Percentiles rank a stretch among this genome's conserved stretches.
These are phyloP conservation scores for Thomomys bottae DNA, from an alignment of 2,113 vertebrate species.

Conservation along the genomic window DNA sequence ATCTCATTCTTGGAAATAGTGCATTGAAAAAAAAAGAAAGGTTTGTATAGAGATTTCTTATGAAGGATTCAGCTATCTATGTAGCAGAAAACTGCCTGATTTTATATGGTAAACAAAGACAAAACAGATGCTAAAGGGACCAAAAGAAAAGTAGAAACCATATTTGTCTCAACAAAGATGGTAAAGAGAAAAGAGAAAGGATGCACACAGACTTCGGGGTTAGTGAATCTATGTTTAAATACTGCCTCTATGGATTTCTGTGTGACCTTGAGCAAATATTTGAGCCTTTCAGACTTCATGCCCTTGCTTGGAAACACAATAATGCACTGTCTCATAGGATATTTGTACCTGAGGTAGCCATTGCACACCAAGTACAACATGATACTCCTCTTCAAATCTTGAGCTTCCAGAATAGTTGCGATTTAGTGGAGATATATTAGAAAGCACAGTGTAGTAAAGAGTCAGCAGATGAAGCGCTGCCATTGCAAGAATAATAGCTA, in stretches of 20 bases:
- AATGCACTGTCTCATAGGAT: background rate
- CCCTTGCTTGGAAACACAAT: background rate
- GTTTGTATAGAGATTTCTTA: background rate
- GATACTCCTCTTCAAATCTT: background rate
- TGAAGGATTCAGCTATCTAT: background rate
- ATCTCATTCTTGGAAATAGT: slow-evolving; percentile 38
- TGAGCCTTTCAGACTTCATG: background rate
- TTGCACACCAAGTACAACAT: background rate
- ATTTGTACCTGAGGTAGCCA: background rate
- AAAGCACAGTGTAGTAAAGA: background rate
- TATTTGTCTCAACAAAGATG: background rate
- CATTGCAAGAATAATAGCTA: background rate
- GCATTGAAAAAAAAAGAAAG: background rate
- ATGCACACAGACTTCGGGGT: background rate
- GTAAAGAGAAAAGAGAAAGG: background rate
- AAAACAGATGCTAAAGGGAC: background rate
- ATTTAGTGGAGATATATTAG: background rate
- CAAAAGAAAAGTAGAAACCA: background rate
- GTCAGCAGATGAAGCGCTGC: background rate
- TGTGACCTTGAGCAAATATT: background rate
- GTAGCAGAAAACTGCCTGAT: background rate
- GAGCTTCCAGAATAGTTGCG: background rate
- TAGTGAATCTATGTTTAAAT: background rate
- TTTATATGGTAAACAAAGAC: background rate
- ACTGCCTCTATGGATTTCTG: background rate